A percentile compares a stretch with the other conserved stretches of the same genome.
Evolutionary conservation across 2,888 invertebrate species (phyloP).

Genomic region (Herminia tarsipennalis): DNA sequence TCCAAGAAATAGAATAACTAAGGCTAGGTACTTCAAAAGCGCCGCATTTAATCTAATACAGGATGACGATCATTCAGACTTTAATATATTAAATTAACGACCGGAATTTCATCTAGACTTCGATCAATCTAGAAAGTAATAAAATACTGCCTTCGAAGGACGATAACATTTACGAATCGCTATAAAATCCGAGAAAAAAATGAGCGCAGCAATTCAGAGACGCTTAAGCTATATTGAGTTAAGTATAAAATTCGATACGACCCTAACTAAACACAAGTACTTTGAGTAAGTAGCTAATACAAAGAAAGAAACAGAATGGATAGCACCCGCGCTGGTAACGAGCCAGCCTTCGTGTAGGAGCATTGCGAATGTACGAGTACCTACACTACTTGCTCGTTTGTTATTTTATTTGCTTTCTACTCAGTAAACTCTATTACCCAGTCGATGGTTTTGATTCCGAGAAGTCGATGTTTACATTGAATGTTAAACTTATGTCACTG

Average conservation of each 20-base stretch:
- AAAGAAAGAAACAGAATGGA: slow-evolving; percentile 66
- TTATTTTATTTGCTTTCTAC: slow-evolving; percentile 81
- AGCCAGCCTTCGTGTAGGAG: slow-evolving; percentile 49
- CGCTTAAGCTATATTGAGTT: slow-evolving; percentile 29
- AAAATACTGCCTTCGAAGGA: slow-evolving; percentile 28
- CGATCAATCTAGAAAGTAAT: slow-evolving; percentile 28
- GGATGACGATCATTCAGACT: slow-evolving; percentile 20
- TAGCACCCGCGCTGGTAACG: slow-evolving; percentile 62
- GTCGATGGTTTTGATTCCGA: slow-evolving; percentile 80
- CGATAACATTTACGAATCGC: slow-evolving; percentile 18
- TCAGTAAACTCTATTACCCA: slow-evolving; percentile 79
- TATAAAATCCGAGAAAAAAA: slow-evolving; percentile 25
- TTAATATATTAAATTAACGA: slow-evolving; percentile 27
- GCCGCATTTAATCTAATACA: slow-evolving; percentile 29
- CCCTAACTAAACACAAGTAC: slow-evolving; percentile 57
- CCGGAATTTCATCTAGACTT: slow-evolving; percentile 34
- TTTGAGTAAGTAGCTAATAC: slow-evolving; percentile 61
- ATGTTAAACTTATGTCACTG: slow-evolving; percentile 74
- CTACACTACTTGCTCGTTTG: slow-evolving; percentile 61
- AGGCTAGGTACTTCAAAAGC: slow-evolving; percentile 17
- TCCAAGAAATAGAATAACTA: slow-evolving; percentile 6
- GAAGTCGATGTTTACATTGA: slow-evolving; percentile 78
- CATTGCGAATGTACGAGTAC: slow-evolving; percentile 65
- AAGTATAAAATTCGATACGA: slow-evolving; percentile 55
- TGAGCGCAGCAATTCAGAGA: slow-evolving; percentile 22